Evolutionary conservation across 2,888 invertebrate species (phyloP), one percentile per base, ranked within the genome.

Genomic region (Sericinus montela): DNA sequence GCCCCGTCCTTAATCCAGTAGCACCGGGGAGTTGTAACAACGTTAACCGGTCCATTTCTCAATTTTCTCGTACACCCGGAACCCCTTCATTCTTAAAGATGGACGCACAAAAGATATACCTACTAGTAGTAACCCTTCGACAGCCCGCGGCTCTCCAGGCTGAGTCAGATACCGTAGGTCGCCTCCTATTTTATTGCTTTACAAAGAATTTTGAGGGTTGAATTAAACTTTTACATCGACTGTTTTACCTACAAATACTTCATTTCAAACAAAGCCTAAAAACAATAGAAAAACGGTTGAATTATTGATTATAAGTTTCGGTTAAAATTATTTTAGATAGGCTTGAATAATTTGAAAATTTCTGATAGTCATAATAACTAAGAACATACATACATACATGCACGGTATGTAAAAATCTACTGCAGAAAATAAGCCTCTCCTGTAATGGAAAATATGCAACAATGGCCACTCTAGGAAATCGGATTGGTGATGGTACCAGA

Each of bases 1-100:
- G 67, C 72, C 73, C 75, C 63, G 65, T 78, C 66, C 52, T 64
- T 74, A 75, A 78, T 73, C 73, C 72, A 69, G 75, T 71, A 65
- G 69, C 77, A 65, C 65, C 65, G 57, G 85, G 81, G 80, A 69
- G 76, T 67, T 67, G 78, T 88, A 89, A 89, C 84, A 66, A 82
- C 69, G 84, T 89, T 89, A 89, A 75, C 80, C 85, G 87, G 87
- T 82, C 86, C 88, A 89, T 89, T 89, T 88, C 88, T 87, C 88
- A 88, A 88, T 88, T 87, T 84, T 73, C 73, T 67, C 68, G 69
- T 63, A 67, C 62, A 64, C 63, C 65, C 53, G 53, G 50, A 60
- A 73, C 78, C 81, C 80, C 75, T 72, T 73, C 74, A 67, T 67
- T 48, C 49, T 45, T 40, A 25, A 45, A 75, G 77, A 76, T 77